A percentile compares a stretch with the other conserved stretches of the same genome.
phyloP scores from a whole-genome alignment of 1,140 invertebrate genomes.

The Dreissena rostriformis region DNA sequence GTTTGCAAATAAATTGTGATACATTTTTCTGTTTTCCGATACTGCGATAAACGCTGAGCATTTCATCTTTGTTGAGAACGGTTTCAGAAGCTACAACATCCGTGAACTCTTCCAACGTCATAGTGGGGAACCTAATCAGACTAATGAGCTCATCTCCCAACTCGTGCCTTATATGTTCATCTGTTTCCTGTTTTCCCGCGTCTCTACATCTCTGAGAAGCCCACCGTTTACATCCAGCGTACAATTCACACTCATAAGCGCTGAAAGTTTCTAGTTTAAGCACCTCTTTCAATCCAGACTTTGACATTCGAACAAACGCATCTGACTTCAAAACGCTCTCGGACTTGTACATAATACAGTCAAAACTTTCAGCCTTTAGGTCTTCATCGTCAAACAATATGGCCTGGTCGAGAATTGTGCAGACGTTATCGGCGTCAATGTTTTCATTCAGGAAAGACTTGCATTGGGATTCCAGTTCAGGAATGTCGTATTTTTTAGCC shows the following conservation, averaged over 20 bases:
- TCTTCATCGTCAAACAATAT: conserved; percentile 53
- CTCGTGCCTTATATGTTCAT: not conserved
- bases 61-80: conserved; percentile 11
- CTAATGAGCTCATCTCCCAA: conserved; percentile 1
- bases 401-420: conserved; percentile 54
- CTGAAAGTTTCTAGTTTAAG: not conserved
- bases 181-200: not conserved
- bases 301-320: conserved; percentile 34
- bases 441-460: conserved; percentile 90
- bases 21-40: not conserved
- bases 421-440: conserved; percentile 89
- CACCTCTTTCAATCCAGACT: conserved; percentile 8
- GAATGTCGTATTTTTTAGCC: conserved; percentile 91
- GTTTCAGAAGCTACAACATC: not conserved
- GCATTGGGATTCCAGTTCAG: conserved; percentile 89
- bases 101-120: conserved; percentile 16
- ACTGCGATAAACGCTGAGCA: conserved; percentile 4
- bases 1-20: not conserved
- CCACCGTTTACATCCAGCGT: conserved; percentile 20
- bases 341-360: conserved; percentile 27
- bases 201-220: conserved; percentile 11
- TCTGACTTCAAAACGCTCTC: conserved; percentile 23
- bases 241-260: conserved; percentile 8
- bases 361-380: conserved; percentile 39
- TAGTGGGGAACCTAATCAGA: conserved; percentile 16